Percentiles rank a stretch among this genome's conserved stretches.
Evolutionary conservation across 2,113 vertebrate species (phyloP).

Genomic region (Ophthalmolycus amberensis): DNA sequence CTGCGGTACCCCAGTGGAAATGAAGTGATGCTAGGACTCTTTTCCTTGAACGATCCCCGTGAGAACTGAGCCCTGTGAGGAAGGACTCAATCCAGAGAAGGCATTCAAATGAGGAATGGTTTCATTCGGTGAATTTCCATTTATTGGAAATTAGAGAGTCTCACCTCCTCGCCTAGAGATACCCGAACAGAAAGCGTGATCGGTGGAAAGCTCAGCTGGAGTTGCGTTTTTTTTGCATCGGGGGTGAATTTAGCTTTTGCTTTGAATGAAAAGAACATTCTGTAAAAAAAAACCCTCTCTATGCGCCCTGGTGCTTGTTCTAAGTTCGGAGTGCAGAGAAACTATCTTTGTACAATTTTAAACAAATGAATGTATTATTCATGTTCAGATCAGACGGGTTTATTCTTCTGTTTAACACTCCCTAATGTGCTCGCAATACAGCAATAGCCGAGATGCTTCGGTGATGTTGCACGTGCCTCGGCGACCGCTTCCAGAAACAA

Average conservation of each 20-base stretch:
- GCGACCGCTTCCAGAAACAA: slow-evolving; percentile 49
- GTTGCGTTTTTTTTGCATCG: not conserved
- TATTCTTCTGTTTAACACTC: not conserved
- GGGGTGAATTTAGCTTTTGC: not conserved
- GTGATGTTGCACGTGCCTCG: slow-evolving; percentile 7
- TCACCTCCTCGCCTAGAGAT: not conserved
- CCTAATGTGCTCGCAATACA: not conserved
- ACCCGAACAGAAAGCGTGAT: not conserved
- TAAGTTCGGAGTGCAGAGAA: slow-evolving; percentile 4
- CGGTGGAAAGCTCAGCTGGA: not conserved
- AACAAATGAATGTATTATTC: slow-evolving; percentile 24
- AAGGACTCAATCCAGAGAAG: not conserved
- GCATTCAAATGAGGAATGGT: not conserved
- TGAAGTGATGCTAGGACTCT: not conserved
- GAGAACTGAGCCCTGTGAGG: not conserved
- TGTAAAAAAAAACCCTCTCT: not conserved
- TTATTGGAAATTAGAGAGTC: not conserved
- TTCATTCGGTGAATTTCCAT: slow-evolving; percentile 14
- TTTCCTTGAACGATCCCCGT: not conserved
- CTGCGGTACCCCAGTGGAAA: not conserved
- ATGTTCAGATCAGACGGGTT: slow-evolving; percentile 24
- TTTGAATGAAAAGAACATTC: not conserved
- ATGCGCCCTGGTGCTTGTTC: not conserved
- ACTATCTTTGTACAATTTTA: not conserved
- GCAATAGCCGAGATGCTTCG: slow-evolving; percentile 23